Evolutionary conservation across 1,140 invertebrate genomes (phyloP).

Genomic region (Hylaeus anthracinus): DNA sequence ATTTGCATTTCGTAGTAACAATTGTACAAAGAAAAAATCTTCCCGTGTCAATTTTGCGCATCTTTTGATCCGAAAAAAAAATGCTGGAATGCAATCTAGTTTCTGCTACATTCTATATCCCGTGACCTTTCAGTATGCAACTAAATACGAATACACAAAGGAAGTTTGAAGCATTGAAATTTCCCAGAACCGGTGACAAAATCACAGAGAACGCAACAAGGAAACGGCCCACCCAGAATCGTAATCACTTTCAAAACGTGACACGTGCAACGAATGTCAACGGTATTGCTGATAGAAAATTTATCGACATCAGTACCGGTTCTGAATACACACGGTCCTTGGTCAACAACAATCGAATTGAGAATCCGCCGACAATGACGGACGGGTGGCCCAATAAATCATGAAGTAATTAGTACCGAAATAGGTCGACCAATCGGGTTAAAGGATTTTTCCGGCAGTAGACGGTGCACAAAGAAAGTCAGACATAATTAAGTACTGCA

Average conservation of each 20-base stretch:
- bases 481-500: conserved; percentile 14
- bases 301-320: not conserved
- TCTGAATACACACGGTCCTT: not conserved
- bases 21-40: no score
- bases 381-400: conserved; percentile 1
- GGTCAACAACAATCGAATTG: not conserved
- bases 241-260: not conserved
- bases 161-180: not conserved
- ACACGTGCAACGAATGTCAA: not conserved
- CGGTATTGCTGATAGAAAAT: not conserved
- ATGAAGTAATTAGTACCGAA: conserved; percentile 17
- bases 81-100: no score
- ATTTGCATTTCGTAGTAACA: no score
- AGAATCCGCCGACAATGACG: not conserved
- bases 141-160: not conserved
- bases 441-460: conserved; percentile 16
- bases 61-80: no score
- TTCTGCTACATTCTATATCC: no score
- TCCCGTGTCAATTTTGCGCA: no score
- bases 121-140: no score
- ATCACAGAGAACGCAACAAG: not conserved
- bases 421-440: conserved; percentile 34
- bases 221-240: not conserved
- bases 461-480: conserved; percentile 14
- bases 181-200: not conserved